Base-by-base conservation (phyloP, 2,113 vertebrate genomes). In the Istiophorus platypterus region DNA sequence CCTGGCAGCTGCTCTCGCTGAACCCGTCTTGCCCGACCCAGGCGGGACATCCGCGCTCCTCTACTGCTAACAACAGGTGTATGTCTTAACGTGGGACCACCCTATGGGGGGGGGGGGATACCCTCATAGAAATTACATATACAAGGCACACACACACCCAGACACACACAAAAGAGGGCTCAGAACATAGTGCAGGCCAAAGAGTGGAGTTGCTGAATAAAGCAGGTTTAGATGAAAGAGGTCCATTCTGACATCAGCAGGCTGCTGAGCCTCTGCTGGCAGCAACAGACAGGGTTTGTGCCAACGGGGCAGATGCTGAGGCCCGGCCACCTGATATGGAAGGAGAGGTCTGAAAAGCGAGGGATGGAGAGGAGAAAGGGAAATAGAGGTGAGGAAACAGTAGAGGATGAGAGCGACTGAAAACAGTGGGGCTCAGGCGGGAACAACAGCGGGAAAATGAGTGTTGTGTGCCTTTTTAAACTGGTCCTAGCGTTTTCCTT, bases 291-390 rank as follows among this genome's bases (percentile, higher is more conserved):
- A 5, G 31, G 68, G 39, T 58, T 52, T 31, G 62, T 89, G 92
- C 90, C 92, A 91, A 72, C 54, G 34, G 80, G 89, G 81, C 91
- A 92, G 92, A 93, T 91, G 90, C 90, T 85, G 66, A 88, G 73
- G 84, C 81, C 75, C 0, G 54, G 67, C 70, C 82, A 91, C 83
- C 89, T 86, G 80, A 93, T 89, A 82, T 51, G 80, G 78, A 82
- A 72, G 78, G 59, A 67, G 39, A 70, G 81, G 54, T 64, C 68
- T 82, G 71, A 72, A 78, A 87, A 76, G 80, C 68, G 76, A 68
- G 57, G 82, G 31, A 72, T 54, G 72, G 62, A 22, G 73, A 73
- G 64, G 57, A 84, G 31, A 68, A 58, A 76, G 58, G 24, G 73
- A 72, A 58, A 72, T 68, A 80, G 37, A 85, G 71, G 20, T 17